Percentiles rank a stretch among this genome's conserved stretches.
Conservation (phyloP, 2,797 vertebrate species). For the Allobates femoralis region DNA sequence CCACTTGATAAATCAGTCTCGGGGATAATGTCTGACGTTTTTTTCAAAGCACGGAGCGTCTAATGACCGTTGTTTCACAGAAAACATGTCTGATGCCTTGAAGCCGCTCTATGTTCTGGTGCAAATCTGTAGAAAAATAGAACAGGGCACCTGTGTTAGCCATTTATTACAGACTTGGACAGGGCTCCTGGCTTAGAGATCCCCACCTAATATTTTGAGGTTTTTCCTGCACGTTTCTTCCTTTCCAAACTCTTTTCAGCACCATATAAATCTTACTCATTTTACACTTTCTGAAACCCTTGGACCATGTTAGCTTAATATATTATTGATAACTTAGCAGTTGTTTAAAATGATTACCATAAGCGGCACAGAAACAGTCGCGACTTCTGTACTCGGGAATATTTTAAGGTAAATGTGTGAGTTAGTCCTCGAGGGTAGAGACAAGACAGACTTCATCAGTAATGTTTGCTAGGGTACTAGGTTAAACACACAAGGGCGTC, state of each 20-base stretch:
- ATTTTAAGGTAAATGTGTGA: conserved; percentile 21
- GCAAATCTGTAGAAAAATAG: conserved; percentile 56
- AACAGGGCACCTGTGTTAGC: conserved; percentile 52
- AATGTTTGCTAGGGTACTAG: neutral
- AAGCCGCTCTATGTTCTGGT: conserved; percentile 44
- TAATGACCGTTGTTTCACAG: conserved; percentile 53
- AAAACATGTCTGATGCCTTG: conserved; percentile 54
- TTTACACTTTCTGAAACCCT: conserved; percentile 55
- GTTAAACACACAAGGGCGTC: neutral
- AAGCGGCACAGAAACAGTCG: conserved; percentile 46
- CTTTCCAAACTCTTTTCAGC: conserved; percentile 63
- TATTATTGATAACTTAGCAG: conserved; percentile 63
- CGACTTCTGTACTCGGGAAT: conserved; percentile 48
- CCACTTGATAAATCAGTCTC: conserved; percentile 46
- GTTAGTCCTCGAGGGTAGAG: neutral
- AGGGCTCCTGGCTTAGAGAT: conserved; percentile 38
- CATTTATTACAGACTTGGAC: neutral
- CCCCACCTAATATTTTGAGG: conserved; percentile 34
- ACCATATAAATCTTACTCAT: conserved; percentile 64
- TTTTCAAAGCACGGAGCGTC: conserved; percentile 45
- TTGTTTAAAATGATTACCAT: conserved; percentile 61
- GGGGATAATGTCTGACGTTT: conserved; percentile 47
- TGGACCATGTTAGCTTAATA: conserved; percentile 59
- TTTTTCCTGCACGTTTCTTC: conserved; percentile 47
- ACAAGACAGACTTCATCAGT: conserved; percentile 15